Conservation (phyloP, 2,888 invertebrate genomes). For the Encarsia formosa region DNA sequence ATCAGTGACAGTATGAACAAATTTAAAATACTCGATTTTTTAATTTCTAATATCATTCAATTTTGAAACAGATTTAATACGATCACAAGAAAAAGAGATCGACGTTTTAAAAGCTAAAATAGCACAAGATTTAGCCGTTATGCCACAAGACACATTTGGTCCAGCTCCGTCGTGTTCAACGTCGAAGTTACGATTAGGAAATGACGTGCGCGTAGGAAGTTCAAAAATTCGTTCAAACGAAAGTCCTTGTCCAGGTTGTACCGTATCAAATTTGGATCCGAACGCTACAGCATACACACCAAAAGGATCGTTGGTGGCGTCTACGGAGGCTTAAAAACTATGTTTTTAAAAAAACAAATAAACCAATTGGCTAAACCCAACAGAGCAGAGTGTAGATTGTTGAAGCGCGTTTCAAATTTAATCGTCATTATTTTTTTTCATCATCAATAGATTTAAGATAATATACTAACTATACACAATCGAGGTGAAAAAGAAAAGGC, state of each 20-base stretch:
- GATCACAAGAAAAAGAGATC: slow-evolving; percentile 85
- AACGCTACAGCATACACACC: slow-evolving; percentile 91
- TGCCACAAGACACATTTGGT: slow-evolving; percentile 71
- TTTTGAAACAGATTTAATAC: slow-evolving; percentile 65
- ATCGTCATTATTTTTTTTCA: not conserved
- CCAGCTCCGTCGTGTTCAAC: slow-evolving; percentile 57
- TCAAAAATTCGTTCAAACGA: slow-evolving; percentile 46
- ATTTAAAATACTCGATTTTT: no score
- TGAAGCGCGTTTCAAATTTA: slow-evolving; percentile 35
- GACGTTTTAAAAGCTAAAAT: slow-evolving; percentile 85
- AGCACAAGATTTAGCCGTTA: slow-evolving; percentile 89
- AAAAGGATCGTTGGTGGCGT: slow-evolving; percentile 62
- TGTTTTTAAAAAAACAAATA: slow-evolving; percentile 16
- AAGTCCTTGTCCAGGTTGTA: slow-evolving; percentile 49
- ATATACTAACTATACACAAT: no score
- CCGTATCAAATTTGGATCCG: slow-evolving; percentile 70
- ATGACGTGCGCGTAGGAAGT: slow-evolving; percentile 44
- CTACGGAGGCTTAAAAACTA: slow-evolving; percentile 56
- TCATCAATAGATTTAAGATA: no score
- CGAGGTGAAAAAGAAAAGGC: slow-evolving; percentile 1
- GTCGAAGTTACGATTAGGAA: slow-evolving; percentile 59
- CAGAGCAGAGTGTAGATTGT: slow-evolving; percentile 33
- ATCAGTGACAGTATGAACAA: not conserved
- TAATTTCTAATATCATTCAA: no score
- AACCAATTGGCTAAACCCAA: slow-evolving; percentile 28